phyloP scores from a whole-genome alignment of 2,888 invertebrate genomes.

The Chrysomela aeneicollis region DNA sequence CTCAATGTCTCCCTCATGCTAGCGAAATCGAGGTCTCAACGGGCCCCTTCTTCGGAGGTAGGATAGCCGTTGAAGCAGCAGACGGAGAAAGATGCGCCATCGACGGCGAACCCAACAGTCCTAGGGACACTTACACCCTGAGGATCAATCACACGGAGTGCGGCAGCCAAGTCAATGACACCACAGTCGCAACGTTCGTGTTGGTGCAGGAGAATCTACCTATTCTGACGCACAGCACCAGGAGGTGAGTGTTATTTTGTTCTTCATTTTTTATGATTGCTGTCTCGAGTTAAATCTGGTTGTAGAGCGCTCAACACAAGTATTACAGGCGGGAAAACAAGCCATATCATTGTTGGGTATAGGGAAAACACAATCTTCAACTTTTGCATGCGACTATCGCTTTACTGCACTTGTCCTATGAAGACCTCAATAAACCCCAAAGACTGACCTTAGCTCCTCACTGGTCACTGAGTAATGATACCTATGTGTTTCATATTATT shows the following conservation, averaged over 20 bases:
- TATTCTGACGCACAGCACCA: slow-evolving; percentile 77
- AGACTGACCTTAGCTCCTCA: too few relatives aligned
- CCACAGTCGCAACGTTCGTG: slow-evolving; percentile 82
- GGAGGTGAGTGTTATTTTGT: slow-evolving; percentile 39
- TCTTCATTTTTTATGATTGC: not conserved
- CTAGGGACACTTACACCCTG: slow-evolving; percentile 77
- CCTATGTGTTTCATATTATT: too few relatives aligned
- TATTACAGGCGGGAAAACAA: too few relatives aligned
- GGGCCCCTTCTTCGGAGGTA: slow-evolving; percentile 81
- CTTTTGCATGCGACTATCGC: too few relatives aligned
- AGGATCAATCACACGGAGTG: slow-evolving; percentile 78
- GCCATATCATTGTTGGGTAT: too few relatives aligned
- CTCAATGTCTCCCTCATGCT: slow-evolving; percentile 79
- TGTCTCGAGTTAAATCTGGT: not conserved
- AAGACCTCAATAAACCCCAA: too few relatives aligned
- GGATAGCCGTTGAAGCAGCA: slow-evolving; percentile 77
- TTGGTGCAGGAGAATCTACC: slow-evolving; percentile 85
- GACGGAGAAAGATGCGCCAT: slow-evolving; percentile 77
- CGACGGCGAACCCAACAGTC: slow-evolving; percentile 77
- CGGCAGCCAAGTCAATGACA: slow-evolving; percentile 72
- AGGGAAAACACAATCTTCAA: too few relatives aligned
- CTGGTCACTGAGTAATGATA: too few relatives aligned
- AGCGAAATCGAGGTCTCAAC: slow-evolving; percentile 86
- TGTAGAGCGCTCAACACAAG: too few relatives aligned
- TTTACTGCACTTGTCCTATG: too few relatives aligned